Conservation (phyloP, 2,888 invertebrate genomes). For the Xanthorhoe designata region DNA sequence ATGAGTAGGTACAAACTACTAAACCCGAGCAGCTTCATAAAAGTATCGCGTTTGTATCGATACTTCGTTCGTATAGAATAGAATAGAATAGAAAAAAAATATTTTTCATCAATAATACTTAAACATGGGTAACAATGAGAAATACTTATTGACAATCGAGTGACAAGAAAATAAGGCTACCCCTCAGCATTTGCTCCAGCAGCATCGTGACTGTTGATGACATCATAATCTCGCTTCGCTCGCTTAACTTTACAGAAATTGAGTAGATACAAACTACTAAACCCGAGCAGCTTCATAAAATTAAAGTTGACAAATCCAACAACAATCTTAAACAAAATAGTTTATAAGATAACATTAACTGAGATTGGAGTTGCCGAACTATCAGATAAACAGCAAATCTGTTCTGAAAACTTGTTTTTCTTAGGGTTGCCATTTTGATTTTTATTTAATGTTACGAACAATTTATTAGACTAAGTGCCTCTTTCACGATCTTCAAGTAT, state of each 20-base stretch:
- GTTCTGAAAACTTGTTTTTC: conserved; percentile 44
- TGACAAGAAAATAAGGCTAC: no score
- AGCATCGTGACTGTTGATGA: no score
- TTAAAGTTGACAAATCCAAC: conserved; percentile 38
- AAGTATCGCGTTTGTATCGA: no score
- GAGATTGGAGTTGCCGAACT: conserved; percentile 60
- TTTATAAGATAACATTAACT: conserved; percentile 53
- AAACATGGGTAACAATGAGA: no score
- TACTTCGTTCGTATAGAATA: no score
- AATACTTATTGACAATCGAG: no score
- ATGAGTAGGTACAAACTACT: neutral
- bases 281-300: conserved; percentile 21
- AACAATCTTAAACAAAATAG: conserved; percentile 47
- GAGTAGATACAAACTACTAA: neutral
- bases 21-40: conserved; percentile 13
- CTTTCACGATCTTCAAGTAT: no score
- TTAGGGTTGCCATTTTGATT: conserved; percentile 13
- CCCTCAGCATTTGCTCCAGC: no score
- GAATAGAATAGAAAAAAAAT: no score
- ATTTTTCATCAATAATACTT: no score
- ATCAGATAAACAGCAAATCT: conserved; percentile 58
- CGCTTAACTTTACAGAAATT: neutral
- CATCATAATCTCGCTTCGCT: neutral
- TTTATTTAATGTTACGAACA: no score
- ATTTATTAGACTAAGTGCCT: no score